Evolutionary conservation across 2,113 vertebrate species (phyloP), one percentile per base, ranked within the genome.

Genomic region (Peromyscus leucopus): DNA sequence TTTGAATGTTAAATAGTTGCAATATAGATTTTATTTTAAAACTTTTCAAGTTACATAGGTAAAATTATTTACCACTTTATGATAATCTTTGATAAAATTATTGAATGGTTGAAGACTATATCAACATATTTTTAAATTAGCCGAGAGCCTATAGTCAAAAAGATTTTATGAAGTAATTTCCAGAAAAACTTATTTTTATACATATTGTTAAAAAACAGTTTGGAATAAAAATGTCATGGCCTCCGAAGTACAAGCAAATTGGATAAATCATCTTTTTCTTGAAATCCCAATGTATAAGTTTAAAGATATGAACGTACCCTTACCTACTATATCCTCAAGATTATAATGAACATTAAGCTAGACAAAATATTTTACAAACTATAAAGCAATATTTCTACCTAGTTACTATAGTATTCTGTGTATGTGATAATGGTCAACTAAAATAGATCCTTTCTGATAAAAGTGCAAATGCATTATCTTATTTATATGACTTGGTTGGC

Each of bases 321-420:
- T 39, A 11, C 17, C 75, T 80, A 72, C 16, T 94, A 13, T 96
- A 59, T 88, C 82, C 51, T 72, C 72, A 96, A 95, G 75, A 85
- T 90, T 94, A 82, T 91, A 69, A 36, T 85, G 10, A 96, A 96
- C 42, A 90, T 93, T 91, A 95, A 90, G 88, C 1, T 75, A 91
- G 86, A 89, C 72, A 95, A 96, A 97, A 93, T 95, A 95, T 89
- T 96, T 97, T 92, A 17, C 87, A 86, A 96, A 93, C 57, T 74
- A 89, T 57, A 39, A 89, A 90, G 46, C 39, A 93, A 63, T 82
- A 76, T 93, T 51, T 87, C 46, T 97, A 46, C 31, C 94, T 63
- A 90, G 55, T 75, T 89, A 59, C 79, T 83, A 57, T 57, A 84
- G 59, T 91, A 94, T 89, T 89, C 33, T 88, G 4, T 83, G 3